These are phyloP conservation scores for Nyctibius grandis DNA, from an alignment of 2,797 vertebrate genomes.

Conservation along the genomic window DNA sequence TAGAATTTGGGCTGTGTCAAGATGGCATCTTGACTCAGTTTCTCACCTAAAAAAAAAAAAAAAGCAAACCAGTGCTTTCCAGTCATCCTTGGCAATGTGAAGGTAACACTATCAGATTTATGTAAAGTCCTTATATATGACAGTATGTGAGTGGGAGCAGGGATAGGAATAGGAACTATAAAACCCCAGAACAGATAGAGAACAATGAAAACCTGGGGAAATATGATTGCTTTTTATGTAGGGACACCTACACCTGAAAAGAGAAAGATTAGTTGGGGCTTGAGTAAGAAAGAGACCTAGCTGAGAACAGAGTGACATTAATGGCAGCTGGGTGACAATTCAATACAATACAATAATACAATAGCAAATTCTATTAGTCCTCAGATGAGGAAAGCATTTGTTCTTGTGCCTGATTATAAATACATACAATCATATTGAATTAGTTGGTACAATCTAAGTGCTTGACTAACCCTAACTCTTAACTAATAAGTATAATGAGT, in stretches of 20 bases:
- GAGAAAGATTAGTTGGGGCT: background rate
- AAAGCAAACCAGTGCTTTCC: background rate
- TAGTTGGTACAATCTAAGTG: background rate
- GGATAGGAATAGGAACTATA: background rate
- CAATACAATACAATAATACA: background rate
- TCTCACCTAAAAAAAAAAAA: background rate
- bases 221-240: background rate
- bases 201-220: background rate
- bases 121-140: background rate
- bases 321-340: background rate
- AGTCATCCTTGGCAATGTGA: background rate
- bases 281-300: background rate
- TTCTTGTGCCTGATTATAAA: conserved; percentile 3
- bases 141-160: background rate
- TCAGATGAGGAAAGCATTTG: background rate
- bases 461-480: conserved; percentile 6
- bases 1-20: background rate
- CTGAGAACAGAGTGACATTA: background rate
- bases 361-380: background rate
- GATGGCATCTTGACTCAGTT: background rate
- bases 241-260: background rate
- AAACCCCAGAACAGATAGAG: background rate
- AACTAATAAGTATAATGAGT: background rate
- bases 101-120: background rate
- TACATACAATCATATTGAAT: background rate